A percentile compares a stretch with the other conserved stretches of the same genome.
phyloP scores from a whole-genome alignment of 1,140 invertebrate genomes.

The Proctacanthus coquilletti region DNA sequence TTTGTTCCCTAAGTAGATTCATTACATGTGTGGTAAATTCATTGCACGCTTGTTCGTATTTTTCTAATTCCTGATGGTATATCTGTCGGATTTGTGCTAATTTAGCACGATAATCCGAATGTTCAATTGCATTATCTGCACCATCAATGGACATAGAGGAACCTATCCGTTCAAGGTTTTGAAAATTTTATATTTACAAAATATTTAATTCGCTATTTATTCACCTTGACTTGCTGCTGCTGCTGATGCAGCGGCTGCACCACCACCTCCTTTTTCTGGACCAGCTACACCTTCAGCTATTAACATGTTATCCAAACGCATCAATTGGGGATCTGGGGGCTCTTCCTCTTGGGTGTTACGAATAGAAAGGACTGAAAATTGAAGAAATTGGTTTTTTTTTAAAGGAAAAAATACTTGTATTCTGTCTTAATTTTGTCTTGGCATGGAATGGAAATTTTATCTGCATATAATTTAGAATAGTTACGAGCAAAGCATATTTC shows the following conservation, averaged over 20 bases:
- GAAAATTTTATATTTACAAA: not conserved
- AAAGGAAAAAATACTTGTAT: too few relatives aligned
- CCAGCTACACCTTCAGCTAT: constrained; percentile 98
- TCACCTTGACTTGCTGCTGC: constrained; percentile 72
- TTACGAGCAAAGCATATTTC: too few relatives aligned
- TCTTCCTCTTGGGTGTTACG: constrained; percentile 97
- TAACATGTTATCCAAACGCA: constrained; percentile 99
- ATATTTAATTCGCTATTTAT: constrained; percentile 20
- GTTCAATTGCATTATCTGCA: constrained; percentile 93
- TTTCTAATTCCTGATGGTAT: constrained; percentile 97
- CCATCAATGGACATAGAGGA: constrained; percentile 25
- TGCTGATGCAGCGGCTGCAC: constrained; percentile 77
- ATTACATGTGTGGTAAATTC: constrained; percentile 99
- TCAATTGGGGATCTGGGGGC: constrained; percentile 95
- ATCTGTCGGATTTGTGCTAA: constrained; percentile 98
- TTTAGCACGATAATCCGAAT: constrained; percentile 98
- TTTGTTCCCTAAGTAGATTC: constrained; percentile 94
- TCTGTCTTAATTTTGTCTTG: too few relatives aligned
- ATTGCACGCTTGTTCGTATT: constrained; percentile 98
- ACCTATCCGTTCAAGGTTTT: constrained; percentile 6
- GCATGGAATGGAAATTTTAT: not conserved
- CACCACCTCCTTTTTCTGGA: constrained; percentile 90
- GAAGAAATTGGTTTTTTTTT: too few relatives aligned
- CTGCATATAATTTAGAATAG: not conserved
- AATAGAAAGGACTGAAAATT: constrained; percentile 72